A percentile compares a stretch with the other conserved stretches of the same genome.
Evolutionary conservation across 2,888 invertebrate genomes (phyloP).

Genomic region (Didymodactylos carnosus): DNA sequence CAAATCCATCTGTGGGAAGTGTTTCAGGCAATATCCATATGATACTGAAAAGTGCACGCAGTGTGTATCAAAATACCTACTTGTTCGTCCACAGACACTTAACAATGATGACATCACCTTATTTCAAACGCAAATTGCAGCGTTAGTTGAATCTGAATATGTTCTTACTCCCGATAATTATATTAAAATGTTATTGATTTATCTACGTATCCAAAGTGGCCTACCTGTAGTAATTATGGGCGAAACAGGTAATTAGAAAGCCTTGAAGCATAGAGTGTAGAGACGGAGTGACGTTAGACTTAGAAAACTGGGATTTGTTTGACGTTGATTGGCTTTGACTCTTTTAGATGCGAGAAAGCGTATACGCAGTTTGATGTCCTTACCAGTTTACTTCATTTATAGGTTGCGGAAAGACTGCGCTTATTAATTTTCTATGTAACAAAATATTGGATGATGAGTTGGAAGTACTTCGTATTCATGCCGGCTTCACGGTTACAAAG

Average conservation of each 20-base stretch:
- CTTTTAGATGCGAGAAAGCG: no score
- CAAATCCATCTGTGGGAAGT: not conserved
- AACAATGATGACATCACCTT: not conserved
- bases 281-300: no score
- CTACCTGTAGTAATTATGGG: slow-evolving; percentile 33
- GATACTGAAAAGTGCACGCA: not conserved
- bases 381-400: no score
- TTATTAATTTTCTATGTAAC: slow-evolving; percentile 26
- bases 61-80: not conserved
- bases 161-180: slow-evolving; percentile 30
- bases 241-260: slow-evolving; percentile 20
- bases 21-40: not conserved
- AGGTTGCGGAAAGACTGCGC: slow-evolving; percentile 29
- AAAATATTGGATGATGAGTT: slow-evolving; percentile 15
- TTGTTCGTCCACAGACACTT: not conserved
- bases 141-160: slow-evolving; percentile 16
- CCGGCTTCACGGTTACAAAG: slow-evolving; percentile 24
- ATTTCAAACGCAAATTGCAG: not conserved
- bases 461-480: slow-evolving; percentile 20
- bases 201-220: slow-evolving; percentile 27
- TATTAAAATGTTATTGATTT: slow-evolving; percentile 30
- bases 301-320: no score
- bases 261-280: not conserved
- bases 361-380: no score
- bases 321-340: no score